phyloP scores from a whole-genome alignment of 2,888 invertebrate genomes.

The Neoascia interrupta region DNA sequence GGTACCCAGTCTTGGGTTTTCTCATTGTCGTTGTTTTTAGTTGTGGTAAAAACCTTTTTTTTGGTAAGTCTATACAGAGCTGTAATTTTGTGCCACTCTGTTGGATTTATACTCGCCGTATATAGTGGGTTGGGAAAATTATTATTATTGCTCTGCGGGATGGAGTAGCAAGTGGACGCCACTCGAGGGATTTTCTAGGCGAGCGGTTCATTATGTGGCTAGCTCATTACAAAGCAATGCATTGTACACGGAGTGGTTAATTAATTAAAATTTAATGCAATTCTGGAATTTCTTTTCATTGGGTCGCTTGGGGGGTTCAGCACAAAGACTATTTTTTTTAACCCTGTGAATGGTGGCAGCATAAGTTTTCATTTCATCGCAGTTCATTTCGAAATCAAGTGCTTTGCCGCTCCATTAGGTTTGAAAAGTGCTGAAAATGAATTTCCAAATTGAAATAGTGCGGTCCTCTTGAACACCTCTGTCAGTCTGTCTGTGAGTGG shows the following conservation, averaged over 20 bases:
- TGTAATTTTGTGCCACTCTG: slow-evolving; percentile 43
- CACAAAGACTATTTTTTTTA: background rate
- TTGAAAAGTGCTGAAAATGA: slow-evolving; percentile 28
- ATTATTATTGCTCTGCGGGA: slow-evolving; percentile 44
- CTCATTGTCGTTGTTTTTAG: too few relatives aligned
- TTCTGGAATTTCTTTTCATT: background rate
- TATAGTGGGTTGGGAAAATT: slow-evolving; percentile 28
- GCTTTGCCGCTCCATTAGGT: slow-evolving; percentile 22
- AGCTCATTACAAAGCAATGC: slow-evolving; percentile 54
- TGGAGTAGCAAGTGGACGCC: slow-evolving; percentile 39
- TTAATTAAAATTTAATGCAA: slow-evolving; percentile 53
- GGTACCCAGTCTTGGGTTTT: too few relatives aligned
- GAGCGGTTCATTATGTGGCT: slow-evolving; percentile 49
- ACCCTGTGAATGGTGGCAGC: background rate
- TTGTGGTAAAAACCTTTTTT: too few relatives aligned
- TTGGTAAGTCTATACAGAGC: too few relatives aligned
- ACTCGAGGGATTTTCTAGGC: slow-evolving; percentile 49
- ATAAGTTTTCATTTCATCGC: background rate
- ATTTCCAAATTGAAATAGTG: too few relatives aligned
- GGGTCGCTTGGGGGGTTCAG: background rate
- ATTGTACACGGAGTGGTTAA: slow-evolving; percentile 37
- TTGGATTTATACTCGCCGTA: slow-evolving; percentile 48
- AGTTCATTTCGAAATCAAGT: slow-evolving; percentile 1
- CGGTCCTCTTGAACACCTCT: too few relatives aligned
- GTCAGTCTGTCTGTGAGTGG: too few relatives aligned